phyloP scores from a whole-genome alignment of 1,140 invertebrate genomes.

The Coenobita brevimanus region DNA sequence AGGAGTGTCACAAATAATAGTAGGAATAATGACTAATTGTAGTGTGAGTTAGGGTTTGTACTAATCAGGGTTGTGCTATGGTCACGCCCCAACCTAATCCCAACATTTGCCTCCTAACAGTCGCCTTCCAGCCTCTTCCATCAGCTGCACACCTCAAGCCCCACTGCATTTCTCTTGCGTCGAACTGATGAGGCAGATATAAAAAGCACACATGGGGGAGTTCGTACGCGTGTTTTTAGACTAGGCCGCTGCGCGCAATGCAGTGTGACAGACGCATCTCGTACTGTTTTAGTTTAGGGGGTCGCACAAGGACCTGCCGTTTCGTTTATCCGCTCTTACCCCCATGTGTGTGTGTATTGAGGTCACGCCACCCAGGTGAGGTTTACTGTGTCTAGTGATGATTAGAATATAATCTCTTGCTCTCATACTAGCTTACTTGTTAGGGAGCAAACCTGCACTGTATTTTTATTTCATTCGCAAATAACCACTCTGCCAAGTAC shows the following conservation, averaged over 20 bases:
- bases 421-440: slow-evolving; percentile 1
- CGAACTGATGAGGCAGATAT: slow-evolving; percentile 23
- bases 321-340: not conserved
- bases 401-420: slow-evolving; percentile 24
- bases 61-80: not conserved
- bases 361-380: slow-evolving; percentile 31
- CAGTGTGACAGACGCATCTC: slow-evolving; percentile 73
- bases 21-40: too few species aligned
- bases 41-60: not conserved
- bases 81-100: slow-evolving; percentile 26
- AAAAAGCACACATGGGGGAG: slow-evolving; percentile 49
- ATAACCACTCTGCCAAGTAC: too few species aligned
- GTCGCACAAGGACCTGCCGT: slow-evolving; percentile 67
- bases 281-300: slow-evolving; percentile 57
- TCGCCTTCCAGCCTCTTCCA: slow-evolving; percentile 43
- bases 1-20: too few species aligned
- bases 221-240: slow-evolving; percentile 54
- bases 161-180: slow-evolving; percentile 22
- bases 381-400: slow-evolving; percentile 43
- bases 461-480: too few species aligned
- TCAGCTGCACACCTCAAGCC: slow-evolving; percentile 46
- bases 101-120: slow-evolving; percentile 35
- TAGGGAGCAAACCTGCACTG: too few species aligned
- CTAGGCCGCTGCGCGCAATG: slow-evolving; percentile 77
- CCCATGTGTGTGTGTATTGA: slow-evolving; percentile 36